Percentiles rank a stretch among this genome's conserved stretches.
Evolutionary conservation across 37 sponge, comb jelly and placozoan genomes (phyloP).

Genomic region (Amphimedon queenslandica): DNA sequence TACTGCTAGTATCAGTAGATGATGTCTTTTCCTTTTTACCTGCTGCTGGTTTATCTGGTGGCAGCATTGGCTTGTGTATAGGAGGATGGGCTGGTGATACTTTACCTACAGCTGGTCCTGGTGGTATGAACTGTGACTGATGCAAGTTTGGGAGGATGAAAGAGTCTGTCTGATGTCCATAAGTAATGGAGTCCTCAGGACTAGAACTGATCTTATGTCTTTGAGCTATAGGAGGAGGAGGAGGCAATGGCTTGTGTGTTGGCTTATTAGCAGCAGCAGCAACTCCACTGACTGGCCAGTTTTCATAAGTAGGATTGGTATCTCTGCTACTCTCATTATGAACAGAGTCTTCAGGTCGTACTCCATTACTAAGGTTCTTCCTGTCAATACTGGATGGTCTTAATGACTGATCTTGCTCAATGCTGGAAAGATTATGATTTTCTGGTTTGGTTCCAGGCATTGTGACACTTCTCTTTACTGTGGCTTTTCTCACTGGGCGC

Average conservation of each 20-base stretch:
- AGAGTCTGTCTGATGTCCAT: neutral
- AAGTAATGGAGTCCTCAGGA: neutral
- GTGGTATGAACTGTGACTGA: neutral
- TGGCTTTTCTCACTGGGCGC: neutral
- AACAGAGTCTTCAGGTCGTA: neutral
- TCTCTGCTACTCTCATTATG: neutral
- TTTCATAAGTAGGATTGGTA: neutral
- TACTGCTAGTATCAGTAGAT: neutral
- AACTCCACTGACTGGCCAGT: neutral
- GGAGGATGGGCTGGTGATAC: neutral
- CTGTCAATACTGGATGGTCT: neutral
- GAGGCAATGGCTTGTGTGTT: neutral
- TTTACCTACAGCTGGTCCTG: neutral
- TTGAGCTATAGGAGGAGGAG: neutral
- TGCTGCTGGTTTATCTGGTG: neutral
- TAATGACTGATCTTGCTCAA: neutral
- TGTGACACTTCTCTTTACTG: conserved; percentile 2
- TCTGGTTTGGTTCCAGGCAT: neutral
- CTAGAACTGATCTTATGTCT: neutral
- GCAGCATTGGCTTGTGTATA: neutral
- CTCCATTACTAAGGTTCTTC: neutral
- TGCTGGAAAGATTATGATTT: neutral
- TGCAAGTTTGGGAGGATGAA: neutral
- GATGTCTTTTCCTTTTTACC: neutral
- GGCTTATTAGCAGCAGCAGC: neutral